Base-by-base conservation (phyloP, 2,113 vertebrate species). In the Terrapene triunguis region DNA sequence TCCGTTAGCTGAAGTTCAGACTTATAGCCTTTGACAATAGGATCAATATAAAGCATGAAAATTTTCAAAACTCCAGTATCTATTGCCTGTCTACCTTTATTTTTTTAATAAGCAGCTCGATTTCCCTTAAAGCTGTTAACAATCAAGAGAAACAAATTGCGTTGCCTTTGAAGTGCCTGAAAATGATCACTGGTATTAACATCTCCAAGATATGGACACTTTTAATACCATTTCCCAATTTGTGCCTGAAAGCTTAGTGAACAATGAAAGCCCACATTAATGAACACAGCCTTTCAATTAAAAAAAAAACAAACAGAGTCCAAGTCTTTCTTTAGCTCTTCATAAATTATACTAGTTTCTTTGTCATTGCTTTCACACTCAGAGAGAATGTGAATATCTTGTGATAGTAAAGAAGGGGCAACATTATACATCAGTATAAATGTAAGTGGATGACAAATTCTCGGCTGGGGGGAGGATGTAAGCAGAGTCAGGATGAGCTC, bases 81-180 rank as follows among this genome's bases (percentile, higher is more conserved):
- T 91, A 38, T 92, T 88, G 38, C 80, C 89, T 89, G n/a, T 53
- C 32, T 93, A 85, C n/a, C 10, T 86, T 88, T 90, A 84, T 19
- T 79, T 80, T 44, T 84, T 84, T 79, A 80, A 94, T 94, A 93
- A 97, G n/a, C 14, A 93, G 55, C 76, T 92, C 53, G 87, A 84
- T 83, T 96, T 97, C 54, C 90, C 83, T 97, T 97, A 93, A 94
- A 93, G 62, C 51, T 47, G 92, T 89, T 96, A 96, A 88, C 50
- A 97, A 59, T 84, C 82, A 96, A 86, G 51, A 90, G 74, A 95
- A 95, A 96, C 85, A 85, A 85, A 94, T 93, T 90, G 17, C 14
- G 8, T 29, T 95, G 10, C 62, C 96, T 90, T 92, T 96, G 87
- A 97, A 95, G 54, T 44, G 44, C 79, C 38, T 78, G 57, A 89